Evolutionary conservation across 2,888 invertebrate species (phyloP), one percentile per base, ranked within the genome.

Genomic region (Sinotaia quadrata): DNA sequence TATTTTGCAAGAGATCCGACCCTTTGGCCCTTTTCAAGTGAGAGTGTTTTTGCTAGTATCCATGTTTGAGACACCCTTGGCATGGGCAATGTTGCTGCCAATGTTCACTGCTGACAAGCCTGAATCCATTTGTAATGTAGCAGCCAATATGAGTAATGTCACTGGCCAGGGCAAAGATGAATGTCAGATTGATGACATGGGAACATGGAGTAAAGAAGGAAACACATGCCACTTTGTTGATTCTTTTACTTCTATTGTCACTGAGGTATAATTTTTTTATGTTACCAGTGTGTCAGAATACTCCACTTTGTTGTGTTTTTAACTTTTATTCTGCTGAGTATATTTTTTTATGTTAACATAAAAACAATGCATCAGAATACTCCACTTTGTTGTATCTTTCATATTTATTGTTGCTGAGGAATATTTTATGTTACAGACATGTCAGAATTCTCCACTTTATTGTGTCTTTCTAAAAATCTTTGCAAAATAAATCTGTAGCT

Each of bases 31-130:
- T 4, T 85, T 78, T 69, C 87, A 87, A 76, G 68, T 82, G 3
- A 68, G 83, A n/a, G 78, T 85, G 4, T 86, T 86, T 59, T 41
- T 86, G 5, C 68, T 86, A 8, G 83, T 85, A 7, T 85, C 83
- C 60, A 72, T 84, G 75, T 84, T 86, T 76, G 87, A 87, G 69
- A 82, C 84, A 0, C 84, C 87, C 0, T 78, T 84, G 24, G 85
- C 85, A 12, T 85, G 85, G 84, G 83, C 84, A 10, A 85, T 87
- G 84, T 71, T 87, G 36, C 75, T 85, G 27, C 85, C 85, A 1
- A 80, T 86, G 21, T 78, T 87, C 57, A 75, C 82, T 2, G 78
- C 80, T 57, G 80, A 78, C 36, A 78, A 72, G 31, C 80, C 84
- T 24, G 70, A 78, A 24, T 84, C 80, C 77, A 69, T 61, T 18